phyloP scores from a whole-genome alignment of 2,888 invertebrate species.

The Trilocha varians region DNA sequence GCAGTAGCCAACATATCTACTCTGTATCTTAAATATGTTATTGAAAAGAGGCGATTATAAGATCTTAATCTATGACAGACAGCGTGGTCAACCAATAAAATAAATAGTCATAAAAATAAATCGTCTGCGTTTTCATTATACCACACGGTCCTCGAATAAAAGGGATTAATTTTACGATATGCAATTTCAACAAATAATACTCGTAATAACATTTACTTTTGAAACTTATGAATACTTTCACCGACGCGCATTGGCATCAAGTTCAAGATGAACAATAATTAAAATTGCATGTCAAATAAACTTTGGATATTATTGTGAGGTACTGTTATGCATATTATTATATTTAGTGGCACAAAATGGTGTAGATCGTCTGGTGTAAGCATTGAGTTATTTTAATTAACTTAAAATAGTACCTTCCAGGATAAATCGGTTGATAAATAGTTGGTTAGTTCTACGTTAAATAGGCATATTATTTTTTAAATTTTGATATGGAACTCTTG shows the following conservation, averaged over 20 bases:
- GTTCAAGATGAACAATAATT: not conserved
- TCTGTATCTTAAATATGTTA: no score
- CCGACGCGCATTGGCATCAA: not conserved
- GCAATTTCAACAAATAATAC: not conserved
- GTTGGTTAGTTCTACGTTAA: no score
- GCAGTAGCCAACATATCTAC: no score
- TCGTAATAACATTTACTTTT: not conserved
- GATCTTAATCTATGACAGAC: not conserved
- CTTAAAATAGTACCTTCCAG: no score
- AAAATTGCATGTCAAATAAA: not conserved
- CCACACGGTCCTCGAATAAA: not conserved
- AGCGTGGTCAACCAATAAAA: not conserved
- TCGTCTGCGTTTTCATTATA: not conserved
- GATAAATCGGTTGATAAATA: no score
- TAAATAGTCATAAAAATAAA: not conserved
- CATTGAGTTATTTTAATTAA: no score
- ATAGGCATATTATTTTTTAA: no score
- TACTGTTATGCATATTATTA: no score
- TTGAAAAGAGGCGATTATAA: not conserved
- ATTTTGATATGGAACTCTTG: no score
- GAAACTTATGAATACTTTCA: not conserved
- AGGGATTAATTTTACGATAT: not conserved
- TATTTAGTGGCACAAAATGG: no score
- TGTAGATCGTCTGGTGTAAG: no score
- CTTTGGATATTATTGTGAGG: not conserved